Conservation (phyloP, 2,888 invertebrate genomes). For the Leucozona laternaria region DNA sequence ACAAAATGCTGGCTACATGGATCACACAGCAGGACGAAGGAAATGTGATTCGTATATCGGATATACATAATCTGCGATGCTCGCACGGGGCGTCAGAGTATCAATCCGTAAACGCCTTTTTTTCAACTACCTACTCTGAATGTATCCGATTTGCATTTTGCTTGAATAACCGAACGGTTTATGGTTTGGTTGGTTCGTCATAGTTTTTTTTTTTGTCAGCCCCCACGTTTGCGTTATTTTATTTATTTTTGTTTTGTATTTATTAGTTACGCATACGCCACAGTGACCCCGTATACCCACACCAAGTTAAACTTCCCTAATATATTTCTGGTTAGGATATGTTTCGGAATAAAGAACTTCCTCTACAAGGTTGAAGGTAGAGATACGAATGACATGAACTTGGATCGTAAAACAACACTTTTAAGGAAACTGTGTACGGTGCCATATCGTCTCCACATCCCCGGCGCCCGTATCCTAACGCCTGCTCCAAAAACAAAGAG, state of each 20-base stretch:
- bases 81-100: constrained; percentile 11
- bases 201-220: constrained; percentile 21
- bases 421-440: constrained; percentile 5
- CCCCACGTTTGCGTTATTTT: constrained; percentile 39
- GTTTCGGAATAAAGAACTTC: constrained; percentile 25
- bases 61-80: constrained; percentile 10
- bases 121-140: constrained; percentile 48
- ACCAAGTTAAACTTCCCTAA: constrained; percentile 56
- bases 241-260: not conserved
- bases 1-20: constrained; percentile 43
- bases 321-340: constrained; percentile 60
- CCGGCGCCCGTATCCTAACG: not conserved
- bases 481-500: constrained; percentile 22
- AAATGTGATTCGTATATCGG: constrained; percentile 53
- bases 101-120: constrained; percentile 59
- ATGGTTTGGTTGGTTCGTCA: constrained; percentile 27
- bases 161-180: constrained; percentile 51
- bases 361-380: constrained; percentile 33
- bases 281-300: constrained; percentile 41
- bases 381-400: constrained; percentile 31
- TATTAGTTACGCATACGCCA: constrained; percentile 59
- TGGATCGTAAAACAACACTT: constrained; percentile 61
- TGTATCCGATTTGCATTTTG: constrained; percentile 71
- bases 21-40: constrained; percentile 47
- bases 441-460: not conserved